Conservation (phyloP, 2,797 vertebrate species). For the Babyrousa celebensis region DNA sequence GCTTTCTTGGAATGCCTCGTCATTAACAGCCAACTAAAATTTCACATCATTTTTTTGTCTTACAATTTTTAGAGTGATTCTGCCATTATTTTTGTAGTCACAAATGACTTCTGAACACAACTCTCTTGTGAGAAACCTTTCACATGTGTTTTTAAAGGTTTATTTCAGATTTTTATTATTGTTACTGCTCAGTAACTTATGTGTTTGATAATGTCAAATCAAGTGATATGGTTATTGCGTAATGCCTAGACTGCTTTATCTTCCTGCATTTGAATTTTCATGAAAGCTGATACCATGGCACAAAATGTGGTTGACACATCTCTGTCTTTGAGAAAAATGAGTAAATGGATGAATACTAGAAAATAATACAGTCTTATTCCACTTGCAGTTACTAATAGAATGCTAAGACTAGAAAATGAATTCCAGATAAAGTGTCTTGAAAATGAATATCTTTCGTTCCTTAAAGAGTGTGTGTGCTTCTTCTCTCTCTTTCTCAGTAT, state of each 20-base stretch:
- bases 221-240: background rate
- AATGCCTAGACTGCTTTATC: constrained; percentile 46
- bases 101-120: constrained; percentile 7
- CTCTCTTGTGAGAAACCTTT: constrained; percentile 11
- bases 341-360: background rate
- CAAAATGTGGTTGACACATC: background rate
- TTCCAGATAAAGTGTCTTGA: background rate
- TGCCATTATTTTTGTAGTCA: constrained; percentile 42
- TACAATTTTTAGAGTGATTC: constrained; percentile 15
- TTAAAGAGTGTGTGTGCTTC: background rate
- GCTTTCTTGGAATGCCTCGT: constrained; percentile 8
- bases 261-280: constrained; percentile 16
- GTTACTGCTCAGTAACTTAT: background rate
- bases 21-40: constrained; percentile 38
- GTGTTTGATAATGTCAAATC: background rate
- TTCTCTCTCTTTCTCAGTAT: background rate
- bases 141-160: constrained; percentile 27
- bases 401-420: constrained; percentile 11
- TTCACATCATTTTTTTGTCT: constrained; percentile 36
- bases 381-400: constrained; percentile 31
- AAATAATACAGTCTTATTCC: constrained; percentile 17
- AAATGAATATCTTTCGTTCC: constrained; percentile 30
- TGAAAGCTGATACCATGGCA: background rate
- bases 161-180: constrained; percentile 27
- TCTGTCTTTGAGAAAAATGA: constrained; percentile 27